phyloP scores from a whole-genome alignment of 2,113 vertebrate genomes.

The Erinaceus europaeus region DNA sequence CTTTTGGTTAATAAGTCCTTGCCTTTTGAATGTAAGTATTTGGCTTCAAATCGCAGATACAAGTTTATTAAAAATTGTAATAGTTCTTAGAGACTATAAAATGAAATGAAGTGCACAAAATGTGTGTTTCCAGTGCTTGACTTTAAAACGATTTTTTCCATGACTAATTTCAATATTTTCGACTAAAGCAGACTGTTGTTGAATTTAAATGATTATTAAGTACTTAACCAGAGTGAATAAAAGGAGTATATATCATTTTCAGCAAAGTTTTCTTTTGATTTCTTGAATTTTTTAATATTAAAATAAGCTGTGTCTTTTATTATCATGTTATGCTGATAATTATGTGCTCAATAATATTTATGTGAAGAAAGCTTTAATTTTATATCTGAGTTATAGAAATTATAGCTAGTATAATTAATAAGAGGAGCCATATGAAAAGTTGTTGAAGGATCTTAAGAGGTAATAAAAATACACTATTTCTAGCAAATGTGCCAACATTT shows the following conservation, averaged over 20 bases:
- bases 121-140: constrained; percentile 79
- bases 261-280: constrained; percentile 54
- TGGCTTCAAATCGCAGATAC: constrained; percentile 81
- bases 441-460: constrained; percentile 17
- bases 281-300: constrained; percentile 64
- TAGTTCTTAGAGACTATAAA: constrained; percentile 83
- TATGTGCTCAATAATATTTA: constrained; percentile 3
- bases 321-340: constrained; percentile 13
- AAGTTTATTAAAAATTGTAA: constrained; percentile 86
- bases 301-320: background rate
- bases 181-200: constrained; percentile 68
- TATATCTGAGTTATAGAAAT: constrained; percentile 10
- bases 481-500: background rate
- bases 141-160: constrained; percentile 80
- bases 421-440: background rate
- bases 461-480: background rate
- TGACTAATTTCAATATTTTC: constrained; percentile 79
- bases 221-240: constrained; percentile 68
- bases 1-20: constrained; percentile 83
- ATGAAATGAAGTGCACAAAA: constrained; percentile 83
- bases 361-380: background rate
- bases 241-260: constrained; percentile 6
- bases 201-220: constrained; percentile 79
- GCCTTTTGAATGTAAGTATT: constrained; percentile 81
- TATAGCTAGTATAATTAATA: constrained; percentile 4